phyloP scores from a whole-genome alignment of 2,113 vertebrate species.

The Ammodramus savannarum region DNA sequence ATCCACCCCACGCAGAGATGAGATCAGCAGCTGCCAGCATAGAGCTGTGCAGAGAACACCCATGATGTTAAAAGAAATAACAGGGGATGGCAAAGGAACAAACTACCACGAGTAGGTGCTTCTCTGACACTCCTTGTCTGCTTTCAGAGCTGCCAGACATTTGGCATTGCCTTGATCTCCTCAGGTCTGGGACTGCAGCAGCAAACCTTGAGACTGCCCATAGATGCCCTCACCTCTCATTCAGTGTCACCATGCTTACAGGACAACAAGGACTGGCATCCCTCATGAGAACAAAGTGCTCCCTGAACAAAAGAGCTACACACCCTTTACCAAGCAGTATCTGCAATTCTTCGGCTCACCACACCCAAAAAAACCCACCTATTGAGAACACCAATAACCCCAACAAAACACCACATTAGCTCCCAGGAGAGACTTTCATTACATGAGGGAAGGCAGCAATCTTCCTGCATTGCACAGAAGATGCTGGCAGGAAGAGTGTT shows the following conservation, averaged over 20 bases:
- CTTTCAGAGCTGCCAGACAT: background rate
- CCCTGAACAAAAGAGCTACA: background rate
- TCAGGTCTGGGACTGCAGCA: background rate
- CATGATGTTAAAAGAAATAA: background rate
- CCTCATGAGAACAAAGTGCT: background rate
- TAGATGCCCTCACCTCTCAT: background rate
- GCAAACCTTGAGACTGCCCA: background rate
- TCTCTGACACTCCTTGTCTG: background rate
- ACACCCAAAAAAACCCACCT: background rate
- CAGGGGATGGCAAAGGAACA: background rate
- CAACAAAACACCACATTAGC: fast-evolving
- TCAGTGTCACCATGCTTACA: fast-evolving
- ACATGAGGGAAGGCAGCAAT: background rate
- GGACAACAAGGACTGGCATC: background rate
- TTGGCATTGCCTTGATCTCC: background rate
- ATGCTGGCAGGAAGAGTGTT: background rate
- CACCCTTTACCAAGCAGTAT: fast-evolving
- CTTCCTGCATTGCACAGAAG: background rate
- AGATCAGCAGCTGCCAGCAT: background rate
- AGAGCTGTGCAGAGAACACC: background rate
- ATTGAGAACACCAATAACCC: background rate
- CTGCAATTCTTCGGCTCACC: background rate
- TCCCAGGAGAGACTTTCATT: background rate
- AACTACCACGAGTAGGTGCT: background rate
- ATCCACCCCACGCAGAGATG: fast-evolving